These are phyloP conservation scores for Hirundichthys speculiger DNA, from an alignment of 2,113 vertebrate genomes.

Conservation along the genomic window DNA sequence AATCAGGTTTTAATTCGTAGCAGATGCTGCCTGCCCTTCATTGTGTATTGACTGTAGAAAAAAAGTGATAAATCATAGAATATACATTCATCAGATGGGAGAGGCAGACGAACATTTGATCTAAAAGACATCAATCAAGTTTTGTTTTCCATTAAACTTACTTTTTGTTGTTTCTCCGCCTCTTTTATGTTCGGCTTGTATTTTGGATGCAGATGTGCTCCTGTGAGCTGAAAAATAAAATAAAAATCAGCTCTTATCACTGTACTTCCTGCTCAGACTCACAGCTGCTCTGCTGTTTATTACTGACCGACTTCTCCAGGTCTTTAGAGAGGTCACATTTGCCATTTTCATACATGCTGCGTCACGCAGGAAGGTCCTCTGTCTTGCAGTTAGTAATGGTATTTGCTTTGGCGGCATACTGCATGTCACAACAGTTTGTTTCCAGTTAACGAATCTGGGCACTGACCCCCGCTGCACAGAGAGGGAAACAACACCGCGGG, in stretches of 20 bases:
- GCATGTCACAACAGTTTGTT: too few relatives aligned
- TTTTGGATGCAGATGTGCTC: constrained; percentile 20
- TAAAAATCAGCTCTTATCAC: constrained; percentile 29
- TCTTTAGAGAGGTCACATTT: constrained; percentile 31
- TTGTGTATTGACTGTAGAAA: too few relatives aligned
- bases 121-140: constrained; percentile 1
- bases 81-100: too few relatives aligned
- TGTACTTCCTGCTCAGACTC: constrained; percentile 29
- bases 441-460: too few relatives aligned
- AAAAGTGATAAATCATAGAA: too few relatives aligned
- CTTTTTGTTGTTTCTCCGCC: background rate
- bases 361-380: constrained; percentile 33
- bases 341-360: constrained; percentile 22
- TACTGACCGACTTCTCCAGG: constrained; percentile 46
- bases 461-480: background rate
- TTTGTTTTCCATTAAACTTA: background rate
- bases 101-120: too few relatives aligned
- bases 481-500: background rate
- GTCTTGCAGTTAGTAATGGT: constrained; percentile 7
- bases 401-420: constrained; percentile 16
- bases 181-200: constrained; percentile 17
- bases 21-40: too few relatives aligned
- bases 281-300: constrained; percentile 27
- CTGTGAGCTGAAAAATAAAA: constrained; percentile 23
- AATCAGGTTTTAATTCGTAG: too few relatives aligned